These are phyloP conservation scores for Morone chrysops DNA, from an alignment of 2,113 vertebrate genomes.

Conservation along the genomic window DNA sequence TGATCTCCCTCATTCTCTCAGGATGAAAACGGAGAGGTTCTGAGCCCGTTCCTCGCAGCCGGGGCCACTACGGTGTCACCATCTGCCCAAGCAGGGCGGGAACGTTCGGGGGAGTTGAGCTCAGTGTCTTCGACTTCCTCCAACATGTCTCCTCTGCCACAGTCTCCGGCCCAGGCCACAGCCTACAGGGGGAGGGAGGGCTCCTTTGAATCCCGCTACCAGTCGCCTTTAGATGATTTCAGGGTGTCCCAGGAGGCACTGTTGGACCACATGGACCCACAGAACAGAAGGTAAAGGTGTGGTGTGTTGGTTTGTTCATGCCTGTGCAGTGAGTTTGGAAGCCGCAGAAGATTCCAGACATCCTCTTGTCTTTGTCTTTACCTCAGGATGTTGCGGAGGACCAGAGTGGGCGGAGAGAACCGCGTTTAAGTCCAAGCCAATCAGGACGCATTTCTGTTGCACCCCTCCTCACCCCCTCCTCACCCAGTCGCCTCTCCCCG, in stretches of 20 bases:
- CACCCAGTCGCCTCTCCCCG: slow-evolving; percentile 76
- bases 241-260: slow-evolving; percentile 92
- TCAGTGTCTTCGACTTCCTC: slow-evolving; percentile 76
- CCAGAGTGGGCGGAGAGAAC: slow-evolving; percentile 94
- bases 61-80: slow-evolving; percentile 65
- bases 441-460: slow-evolving; percentile 59
- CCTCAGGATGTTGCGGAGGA: slow-evolving; percentile 89
- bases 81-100: slow-evolving; percentile 82
- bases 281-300: slow-evolving; percentile 88
- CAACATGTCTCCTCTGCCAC: slow-evolving; percentile 77
- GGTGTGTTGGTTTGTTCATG: background rate
- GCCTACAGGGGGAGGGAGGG: slow-evolving; percentile 89
- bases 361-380: slow-evolving; percentile 55
- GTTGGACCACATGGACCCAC: slow-evolving; percentile 90
- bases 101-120: slow-evolving; percentile 85
- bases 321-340: background rate
- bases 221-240: slow-evolving; percentile 94
- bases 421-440: slow-evolving; percentile 87
- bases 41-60: slow-evolving; percentile 82
- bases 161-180: slow-evolving; percentile 83
- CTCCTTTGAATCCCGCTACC: slow-evolving; percentile 92
- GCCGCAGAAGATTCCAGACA: slow-evolving; percentile 28
- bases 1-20: slow-evolving; percentile 44
- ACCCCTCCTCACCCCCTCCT: background rate
- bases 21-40: slow-evolving; percentile 91